Evolutionary conservation across 1,140 invertebrate genomes (phyloP).

Genomic region (Nasonia vitripennis): DNA sequence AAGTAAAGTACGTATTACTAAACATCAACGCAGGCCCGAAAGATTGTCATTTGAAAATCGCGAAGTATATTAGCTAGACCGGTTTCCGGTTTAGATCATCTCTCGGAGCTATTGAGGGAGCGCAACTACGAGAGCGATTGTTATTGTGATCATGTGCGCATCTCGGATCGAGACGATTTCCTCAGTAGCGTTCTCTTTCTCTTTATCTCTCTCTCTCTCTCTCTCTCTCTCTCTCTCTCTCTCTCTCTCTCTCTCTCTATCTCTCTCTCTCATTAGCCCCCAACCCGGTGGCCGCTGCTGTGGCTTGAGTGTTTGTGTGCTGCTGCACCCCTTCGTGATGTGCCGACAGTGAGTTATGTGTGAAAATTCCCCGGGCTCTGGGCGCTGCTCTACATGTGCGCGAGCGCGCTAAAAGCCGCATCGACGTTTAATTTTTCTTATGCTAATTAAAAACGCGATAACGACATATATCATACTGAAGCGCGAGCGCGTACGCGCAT

Average conservation of each 20-base stretch:
- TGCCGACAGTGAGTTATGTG: slow-evolving; percentile 50
- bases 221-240: too few species aligned
- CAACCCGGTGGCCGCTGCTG: background rate
- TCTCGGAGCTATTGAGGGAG: background rate
- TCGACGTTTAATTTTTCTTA: slow-evolving; percentile 50
- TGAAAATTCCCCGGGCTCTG: slow-evolving; percentile 46
- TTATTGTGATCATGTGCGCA: slow-evolving; percentile 43
- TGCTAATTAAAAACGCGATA: slow-evolving; percentile 52
- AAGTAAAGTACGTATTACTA: slow-evolving; percentile 57
- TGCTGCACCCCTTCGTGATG: slow-evolving; percentile 29
- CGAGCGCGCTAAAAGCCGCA: slow-evolving; percentile 24
- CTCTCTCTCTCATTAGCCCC: slow-evolving; percentile 18
- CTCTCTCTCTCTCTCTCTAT: background rate
- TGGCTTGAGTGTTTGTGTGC: slow-evolving; percentile 18
- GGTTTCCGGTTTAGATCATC: slow-evolving; percentile 16
- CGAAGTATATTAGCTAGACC: background rate
- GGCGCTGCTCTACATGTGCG: background rate
- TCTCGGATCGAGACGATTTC: slow-evolving; percentile 45
- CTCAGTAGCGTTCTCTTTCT: background rate
- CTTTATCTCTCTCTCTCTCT: too few species aligned
- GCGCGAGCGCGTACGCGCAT: background rate
- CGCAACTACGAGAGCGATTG: background rate
- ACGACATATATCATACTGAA: slow-evolving; percentile 42
- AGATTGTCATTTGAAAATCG: slow-evolving; percentile 56
- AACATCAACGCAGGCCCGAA: slow-evolving; percentile 47